Evolutionary conservation across 1,140 invertebrate species (phyloP), one percentile per base, ranked within the genome.

Genomic region (Drosophila pandora): DNA sequence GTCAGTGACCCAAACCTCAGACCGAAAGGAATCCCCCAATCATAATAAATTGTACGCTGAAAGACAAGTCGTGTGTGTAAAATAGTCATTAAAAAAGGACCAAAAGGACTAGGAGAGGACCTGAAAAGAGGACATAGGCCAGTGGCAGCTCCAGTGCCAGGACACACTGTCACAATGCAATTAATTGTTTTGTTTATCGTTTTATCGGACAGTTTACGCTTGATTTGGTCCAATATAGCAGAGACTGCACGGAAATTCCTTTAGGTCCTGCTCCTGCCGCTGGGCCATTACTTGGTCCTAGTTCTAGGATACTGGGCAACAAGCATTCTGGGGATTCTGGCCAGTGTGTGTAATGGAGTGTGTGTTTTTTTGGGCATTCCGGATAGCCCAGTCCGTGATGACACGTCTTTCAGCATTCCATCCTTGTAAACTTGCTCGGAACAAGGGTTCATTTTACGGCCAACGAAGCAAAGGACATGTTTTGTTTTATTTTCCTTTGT

Each of bases 151-250:
- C 17, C 17, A 17, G 17, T 17, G 0, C 58, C 9, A 49, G 10
- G 68, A 12, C 48, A 49, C 49, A 25, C 45, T 41, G 49, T 25
- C 64, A 84, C 81, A 85, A 87, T 81, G 82, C 82, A 87, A 87
- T 88, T 87, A 87, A 87, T 87, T 87, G 82, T 87, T 87, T 87
- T 82, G 82, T 87, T 87, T 87, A 87, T 87, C 83, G 70, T 65
- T 87, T 87, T 87, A 87, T 87, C 82, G 69, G 70, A 78, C 76
- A 58, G 64, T 88, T 87, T 71, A 87, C 82, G 82, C 82, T 72
- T 87, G 82, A 87, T 87, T 87, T 87, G 64, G 41, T 53, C 70
- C 64, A 77, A 39, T 28, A 28, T 28, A 69, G 52, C 43, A 9
- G 39, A 57, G 41, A 62, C 8, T 13, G 17, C n/a, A 48, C 64